Conservation (phyloP, 1,140 invertebrate species). For the Arctopsyche grandis region DNA sequence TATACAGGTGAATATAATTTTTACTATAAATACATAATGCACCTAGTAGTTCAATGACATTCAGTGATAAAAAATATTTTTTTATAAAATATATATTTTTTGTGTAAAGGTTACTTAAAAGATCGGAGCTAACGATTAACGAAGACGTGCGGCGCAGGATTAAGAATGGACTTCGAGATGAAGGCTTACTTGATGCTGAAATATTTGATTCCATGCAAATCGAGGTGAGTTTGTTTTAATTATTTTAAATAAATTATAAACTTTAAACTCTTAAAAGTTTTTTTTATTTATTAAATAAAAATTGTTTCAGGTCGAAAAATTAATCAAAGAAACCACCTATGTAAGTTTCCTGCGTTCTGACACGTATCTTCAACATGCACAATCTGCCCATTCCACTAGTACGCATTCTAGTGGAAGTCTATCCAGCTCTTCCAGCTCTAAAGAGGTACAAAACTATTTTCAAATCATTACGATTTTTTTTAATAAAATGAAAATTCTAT, state of each 20-base stretch:
- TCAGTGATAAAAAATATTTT: too few species aligned
- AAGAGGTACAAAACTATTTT: conserved; percentile 53
- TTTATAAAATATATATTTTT: conserved; percentile 13
- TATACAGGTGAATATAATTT: conserved; percentile 76
- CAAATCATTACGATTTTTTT: not conserved
- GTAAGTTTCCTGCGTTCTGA: conserved; percentile 91
- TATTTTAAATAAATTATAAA: conserved; percentile 12
- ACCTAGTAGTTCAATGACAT: conserved; percentile 11
- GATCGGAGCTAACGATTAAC: conserved; percentile 82
- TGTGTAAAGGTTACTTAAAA: conserved; percentile 78
- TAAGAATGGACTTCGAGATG: conserved; percentile 74
- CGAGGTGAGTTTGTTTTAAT: conserved; percentile 58
- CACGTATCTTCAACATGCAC: conserved; percentile 88
- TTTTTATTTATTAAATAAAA: not conserved
- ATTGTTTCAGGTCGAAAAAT: conserved; percentile 75
- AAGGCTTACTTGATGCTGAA: conserved; percentile 66
- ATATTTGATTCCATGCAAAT: conserved; percentile 71
- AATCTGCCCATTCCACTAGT: conserved; percentile 69
- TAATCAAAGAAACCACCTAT: conserved; percentile 87
- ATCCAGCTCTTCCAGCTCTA: conserved; percentile 55
- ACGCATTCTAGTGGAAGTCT: conserved; percentile 55
- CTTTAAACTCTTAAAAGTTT: not conserved
- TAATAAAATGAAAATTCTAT: not conserved
- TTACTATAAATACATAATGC: too few species aligned
- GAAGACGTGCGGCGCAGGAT: conserved; percentile 79